A percentile compares a stretch with the other conserved stretches of the same genome.
Conservation (phyloP, 2,113 vertebrate genomes). For the Corydoras sp. region DNA sequence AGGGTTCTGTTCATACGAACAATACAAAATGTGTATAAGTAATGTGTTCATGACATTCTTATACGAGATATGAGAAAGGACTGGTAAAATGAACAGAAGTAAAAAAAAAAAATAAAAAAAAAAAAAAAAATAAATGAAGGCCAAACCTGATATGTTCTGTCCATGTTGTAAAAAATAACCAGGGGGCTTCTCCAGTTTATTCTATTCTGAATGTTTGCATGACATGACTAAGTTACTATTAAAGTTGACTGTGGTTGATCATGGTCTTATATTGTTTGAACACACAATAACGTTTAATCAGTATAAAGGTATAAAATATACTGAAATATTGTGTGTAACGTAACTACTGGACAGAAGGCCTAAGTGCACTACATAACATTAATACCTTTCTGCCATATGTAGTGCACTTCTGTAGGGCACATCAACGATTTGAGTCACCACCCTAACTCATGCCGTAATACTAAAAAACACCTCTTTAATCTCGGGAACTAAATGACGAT, state of each 20-base stretch:
- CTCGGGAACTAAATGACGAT: not conserved
- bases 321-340: too few relatives aligned
- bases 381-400: not conserved
- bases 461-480: not conserved
- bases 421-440: not conserved
- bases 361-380: not conserved
- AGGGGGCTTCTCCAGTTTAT: not conserved
- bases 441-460: not conserved
- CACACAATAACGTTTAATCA: too few relatives aligned
- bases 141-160: slow-evolving; percentile 1
- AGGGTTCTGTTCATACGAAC: slow-evolving; percentile 1
- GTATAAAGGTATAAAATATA: not conserved
- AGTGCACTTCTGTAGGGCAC: not conserved
- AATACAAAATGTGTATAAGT: not conserved
- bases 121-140: too few relatives aligned
- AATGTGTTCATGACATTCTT: not conserved
- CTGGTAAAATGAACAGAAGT: not conserved
- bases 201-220: not conserved
- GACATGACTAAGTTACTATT: not conserved
- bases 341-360: not conserved
- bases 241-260: too few relatives aligned
- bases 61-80: not conserved
- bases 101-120: not conserved
- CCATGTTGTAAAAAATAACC: not conserved
- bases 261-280: too few relatives aligned